Evolutionary conservation across 2,888 invertebrate genomes (phyloP).

Genomic region (Metacarcinus magister): DNA sequence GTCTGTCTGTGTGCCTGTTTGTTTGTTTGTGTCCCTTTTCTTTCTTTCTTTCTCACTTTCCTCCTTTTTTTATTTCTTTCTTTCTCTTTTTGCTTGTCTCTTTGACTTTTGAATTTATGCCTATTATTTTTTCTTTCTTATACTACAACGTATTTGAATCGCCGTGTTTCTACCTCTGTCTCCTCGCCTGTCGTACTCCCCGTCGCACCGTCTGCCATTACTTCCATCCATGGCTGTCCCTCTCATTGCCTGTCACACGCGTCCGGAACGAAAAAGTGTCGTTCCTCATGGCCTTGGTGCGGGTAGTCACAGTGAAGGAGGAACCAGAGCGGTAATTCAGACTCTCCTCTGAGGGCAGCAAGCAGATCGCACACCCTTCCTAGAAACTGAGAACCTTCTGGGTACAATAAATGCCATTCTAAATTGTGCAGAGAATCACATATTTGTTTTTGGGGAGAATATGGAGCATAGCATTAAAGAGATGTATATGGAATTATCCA

Average conservation of each 20-base stretch:
- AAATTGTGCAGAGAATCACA: conserved; percentile 9
- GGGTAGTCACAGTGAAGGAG: neutral
- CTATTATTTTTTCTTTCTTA: neutral
- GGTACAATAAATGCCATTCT: neutral
- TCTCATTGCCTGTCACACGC: neutral
- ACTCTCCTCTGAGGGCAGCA: neutral
- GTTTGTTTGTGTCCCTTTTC: neutral
- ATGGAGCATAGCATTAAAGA: neutral
- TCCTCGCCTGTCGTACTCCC: neutral
- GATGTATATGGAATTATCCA: neutral
- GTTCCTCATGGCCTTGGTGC: neutral
- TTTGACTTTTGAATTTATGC: neutral
- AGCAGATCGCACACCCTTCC: neutral
- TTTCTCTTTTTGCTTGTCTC: neutral
- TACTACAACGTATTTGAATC: neutral
- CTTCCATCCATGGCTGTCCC: neutral
- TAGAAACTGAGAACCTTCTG: neutral
- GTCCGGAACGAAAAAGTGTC: neutral
- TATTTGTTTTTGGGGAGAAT: conserved; percentile 34
- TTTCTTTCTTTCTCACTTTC: neutral
- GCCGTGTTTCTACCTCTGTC: neutral
- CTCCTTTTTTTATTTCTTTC: neutral
- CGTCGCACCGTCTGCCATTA: neutral
- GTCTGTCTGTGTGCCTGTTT: neutral
- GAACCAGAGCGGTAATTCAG: neutral